Evolutionary conservation across 2,888 invertebrate genomes (phyloP), one percentile per base, ranked within the genome.

Genomic region (Pyrgus malvae): DNA sequence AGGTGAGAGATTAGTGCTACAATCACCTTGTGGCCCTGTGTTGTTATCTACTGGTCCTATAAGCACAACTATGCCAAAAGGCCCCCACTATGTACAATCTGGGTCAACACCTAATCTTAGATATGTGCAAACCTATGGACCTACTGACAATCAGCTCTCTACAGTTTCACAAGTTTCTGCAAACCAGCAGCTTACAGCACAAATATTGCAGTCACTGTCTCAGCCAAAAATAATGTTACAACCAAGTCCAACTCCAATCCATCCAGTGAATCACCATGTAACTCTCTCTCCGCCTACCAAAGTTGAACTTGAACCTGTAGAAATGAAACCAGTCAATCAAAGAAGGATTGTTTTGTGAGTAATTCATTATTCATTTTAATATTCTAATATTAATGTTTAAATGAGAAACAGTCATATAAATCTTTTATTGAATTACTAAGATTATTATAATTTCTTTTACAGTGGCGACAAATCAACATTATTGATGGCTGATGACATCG

Each of bases 141-240:
- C 80, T 2, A 62, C 76, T 7, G 86, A 86, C 29, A 80, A 78
- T 58, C 87, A 80, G 60, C 72, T 86, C 38, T 78, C 82, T 38
- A 79, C 84, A 16, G 74, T 80, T 19, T 80, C 91, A 1, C 92
- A 91, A 70, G 83, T 92, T 12, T 91, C 92, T 5, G 92, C 92
- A 16, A 93, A 92, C 69, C 92, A 92, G 66, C 92, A 92, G 55
- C 72, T 93, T 50, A 93, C 93, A 1, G 93, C 92, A 17, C 92
- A 93, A 69, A 93, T 93, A 65, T 75, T 93, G 61, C 92, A 93
- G 66, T 92, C 92, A 23, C 68, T 91, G 11, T 83, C 90, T 11
- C 90, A 89, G 57, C 89, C 91, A 1, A 90, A 90, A 61, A 62
- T 88, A 38, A 74, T 86, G 75, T 57, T 87, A 55, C 83, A 83